Evolutionary conservation across 2,888 invertebrate species (phyloP).

Genomic region (Andrena trimmerana): DNA sequence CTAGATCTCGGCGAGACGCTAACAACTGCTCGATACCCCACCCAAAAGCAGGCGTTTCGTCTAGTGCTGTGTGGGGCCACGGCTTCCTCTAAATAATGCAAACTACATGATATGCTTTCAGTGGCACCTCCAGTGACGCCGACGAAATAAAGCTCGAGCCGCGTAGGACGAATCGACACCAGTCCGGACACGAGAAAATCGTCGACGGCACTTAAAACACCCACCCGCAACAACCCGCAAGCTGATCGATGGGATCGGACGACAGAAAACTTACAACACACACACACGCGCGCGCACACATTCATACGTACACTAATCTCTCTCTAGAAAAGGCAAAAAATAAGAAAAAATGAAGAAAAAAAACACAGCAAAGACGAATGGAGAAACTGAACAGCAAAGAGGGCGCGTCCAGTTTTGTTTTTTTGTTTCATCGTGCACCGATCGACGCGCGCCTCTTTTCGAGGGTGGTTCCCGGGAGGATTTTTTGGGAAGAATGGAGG

Average conservation of each 20-base stretch:
- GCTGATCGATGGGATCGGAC: conserved; percentile 69
- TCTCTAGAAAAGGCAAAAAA: conserved; percentile 13
- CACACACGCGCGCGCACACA: conserved; percentile 30
- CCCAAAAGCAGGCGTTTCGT: conserved; percentile 5
- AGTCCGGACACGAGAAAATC: conserved; percentile 68
- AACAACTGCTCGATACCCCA: too few species aligned
- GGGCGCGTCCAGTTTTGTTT: conserved; percentile 18
- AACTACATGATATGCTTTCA: conserved; percentile 75
- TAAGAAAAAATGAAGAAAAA: not conserved
- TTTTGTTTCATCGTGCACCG: conserved; percentile 11
- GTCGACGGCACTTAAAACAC: conserved; percentile 65
- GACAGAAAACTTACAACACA: conserved; percentile 47
- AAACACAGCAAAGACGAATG: not conserved
- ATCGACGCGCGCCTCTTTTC: conserved; percentile 18
- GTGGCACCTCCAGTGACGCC: conserved; percentile 78
- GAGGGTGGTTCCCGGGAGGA: conserved; percentile 21
- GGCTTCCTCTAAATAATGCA: conserved; percentile 57
- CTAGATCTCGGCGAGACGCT: too few species aligned
- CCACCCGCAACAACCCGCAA: conserved; percentile 67
- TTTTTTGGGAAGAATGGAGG: conserved; percentile 5
- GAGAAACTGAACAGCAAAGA: not conserved
- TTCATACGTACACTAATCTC: conserved; percentile 27
- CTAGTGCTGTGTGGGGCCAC: not conserved
- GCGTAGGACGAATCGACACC: conserved; percentile 66
- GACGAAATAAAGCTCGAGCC: conserved; percentile 74